Evolutionary conservation across 1,140 invertebrate species (phyloP), one percentile per base, ranked within the genome.

Genomic region (Oryctes rhinoceros): DNA sequence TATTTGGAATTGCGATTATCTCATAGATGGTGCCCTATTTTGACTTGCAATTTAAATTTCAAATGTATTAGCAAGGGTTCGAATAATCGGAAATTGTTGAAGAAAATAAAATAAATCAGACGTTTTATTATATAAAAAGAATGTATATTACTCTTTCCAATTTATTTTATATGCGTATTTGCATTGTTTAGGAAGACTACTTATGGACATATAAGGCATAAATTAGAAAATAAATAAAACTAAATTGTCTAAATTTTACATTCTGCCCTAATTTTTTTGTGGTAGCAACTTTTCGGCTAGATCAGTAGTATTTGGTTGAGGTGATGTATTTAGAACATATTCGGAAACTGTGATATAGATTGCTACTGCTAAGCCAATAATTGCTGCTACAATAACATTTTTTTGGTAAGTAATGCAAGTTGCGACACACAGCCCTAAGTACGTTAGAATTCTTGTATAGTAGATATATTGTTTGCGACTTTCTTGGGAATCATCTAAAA

Each of bases 391-490:
- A 80, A 91, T 89, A 47, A 92, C 88, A 82, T 92, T 94, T 78
- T 92, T 92, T 85, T 94, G 92, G 79, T 95, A 94, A 83, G 95
- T 95, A 53, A 95, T 95, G 83, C 92, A 94, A 3, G 94, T 94
- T 78, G 94, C 93, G 49, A 95, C 85, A 83, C 92, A 93, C 30
- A 96, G 89, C 18, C 94, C 94, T 78, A 93, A 88, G 85, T 96
- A 96, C 4, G 94, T 95, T 37, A 92, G 87, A 86, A 95, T 94
- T 79, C 94, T 89, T 10, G 92, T 91, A 37, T 91, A 87, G 85
- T 90, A 92, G 83, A 93, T 90, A 78, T 85, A 88, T 13, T 84
- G 83, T n/a, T 87, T 86, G 59, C 87, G 88, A 79, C 87, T 84
- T 79, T 88, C 87, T 15, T 84, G 83, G 10, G n/a, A 48, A 53